These are phyloP conservation scores for Thripadectes ignobilis DNA, from an alignment of 2,797 vertebrate species.

Conservation along the genomic window DNA sequence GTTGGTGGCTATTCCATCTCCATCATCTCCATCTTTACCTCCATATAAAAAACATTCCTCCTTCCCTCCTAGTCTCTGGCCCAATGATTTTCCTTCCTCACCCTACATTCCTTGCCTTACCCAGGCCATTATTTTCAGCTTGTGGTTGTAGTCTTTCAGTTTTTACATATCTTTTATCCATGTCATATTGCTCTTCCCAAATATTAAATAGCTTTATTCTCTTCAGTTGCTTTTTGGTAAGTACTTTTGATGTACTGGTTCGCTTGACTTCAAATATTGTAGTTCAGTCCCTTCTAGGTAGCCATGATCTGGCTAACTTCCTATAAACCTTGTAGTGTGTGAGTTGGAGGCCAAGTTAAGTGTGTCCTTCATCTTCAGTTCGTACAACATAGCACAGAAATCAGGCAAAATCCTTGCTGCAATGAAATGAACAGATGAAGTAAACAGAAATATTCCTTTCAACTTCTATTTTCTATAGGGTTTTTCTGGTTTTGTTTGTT, in stretches of 20 bases:
- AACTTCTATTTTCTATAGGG: not conserved
- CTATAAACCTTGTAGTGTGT: not conserved
- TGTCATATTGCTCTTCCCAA: not conserved
- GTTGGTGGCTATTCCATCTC: not conserved
- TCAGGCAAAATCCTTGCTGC: not conserved
- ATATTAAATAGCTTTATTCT: not conserved
- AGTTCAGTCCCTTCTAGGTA: not conserved
- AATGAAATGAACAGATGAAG: not conserved
- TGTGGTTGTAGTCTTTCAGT: not conserved
- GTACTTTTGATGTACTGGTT: not conserved
- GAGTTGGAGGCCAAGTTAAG: not conserved
- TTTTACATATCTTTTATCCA: not conserved
- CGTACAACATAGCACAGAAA: not conserved
- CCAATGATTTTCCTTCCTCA: not conserved
- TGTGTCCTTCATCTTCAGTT: not conserved
- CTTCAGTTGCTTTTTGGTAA: not conserved
- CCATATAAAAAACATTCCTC: not conserved
- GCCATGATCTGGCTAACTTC: not conserved
- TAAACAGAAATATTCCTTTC: not conserved
- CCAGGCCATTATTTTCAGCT: not conserved
- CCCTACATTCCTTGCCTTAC: not conserved
- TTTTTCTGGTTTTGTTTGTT: not conserved
- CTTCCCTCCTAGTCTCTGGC: not conserved
- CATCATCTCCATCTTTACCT: not conserved
- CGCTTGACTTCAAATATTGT: not conserved